Percentiles rank a stretch among this genome's conserved stretches.
Conservation (phyloP, 2,888 invertebrate genomes). For the Gymnoscelis rufifasciata region DNA sequence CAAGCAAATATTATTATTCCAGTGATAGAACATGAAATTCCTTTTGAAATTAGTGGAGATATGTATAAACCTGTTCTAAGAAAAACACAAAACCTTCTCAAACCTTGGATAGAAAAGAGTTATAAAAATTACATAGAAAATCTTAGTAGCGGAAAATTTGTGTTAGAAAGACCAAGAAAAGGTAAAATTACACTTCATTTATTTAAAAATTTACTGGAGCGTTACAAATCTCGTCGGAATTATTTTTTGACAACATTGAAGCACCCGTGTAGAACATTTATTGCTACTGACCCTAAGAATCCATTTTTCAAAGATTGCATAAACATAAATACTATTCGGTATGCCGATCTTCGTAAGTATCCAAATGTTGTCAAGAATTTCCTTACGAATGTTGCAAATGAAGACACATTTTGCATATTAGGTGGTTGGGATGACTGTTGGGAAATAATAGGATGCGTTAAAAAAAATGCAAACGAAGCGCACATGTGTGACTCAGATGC, state of each 20-base stretch:
- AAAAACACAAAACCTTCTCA: constrained; percentile 33
- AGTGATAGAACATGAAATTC: not conserved
- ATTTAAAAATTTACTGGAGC: constrained; percentile 60
- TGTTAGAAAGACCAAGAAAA: constrained; percentile 38
- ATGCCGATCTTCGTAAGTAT: constrained; percentile 55
- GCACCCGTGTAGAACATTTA: constrained; percentile 57
- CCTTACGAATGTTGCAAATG: constrained; percentile 50
- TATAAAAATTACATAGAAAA: constrained; percentile 57
- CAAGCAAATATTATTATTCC: constrained; percentile 2
- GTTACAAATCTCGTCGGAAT: constrained; percentile 60
- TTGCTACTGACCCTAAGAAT: constrained; percentile 50
- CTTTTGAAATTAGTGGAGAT: constrained; percentile 18
- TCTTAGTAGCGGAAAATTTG: constrained; percentile 44
- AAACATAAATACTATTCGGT: constrained; percentile 56
- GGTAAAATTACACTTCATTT: constrained; percentile 15
- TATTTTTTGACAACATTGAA: constrained; percentile 52
- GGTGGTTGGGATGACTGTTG: constrained; percentile 60
- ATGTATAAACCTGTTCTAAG: constrained; percentile 15
- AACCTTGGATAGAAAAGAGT: constrained; percentile 56
- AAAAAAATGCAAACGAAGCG: constrained; percentile 32
- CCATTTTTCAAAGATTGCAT: constrained; percentile 52
- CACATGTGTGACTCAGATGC: constrained; percentile 4
- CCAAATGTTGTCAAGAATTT: constrained; percentile 61
- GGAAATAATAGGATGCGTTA: constrained; percentile 64
- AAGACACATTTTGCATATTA: constrained; percentile 64